Evolutionary conservation across 2,888 invertebrate genomes (phyloP), one percentile per base, ranked within the genome.

Genomic region (Gymnosoma rotundatum): DNA sequence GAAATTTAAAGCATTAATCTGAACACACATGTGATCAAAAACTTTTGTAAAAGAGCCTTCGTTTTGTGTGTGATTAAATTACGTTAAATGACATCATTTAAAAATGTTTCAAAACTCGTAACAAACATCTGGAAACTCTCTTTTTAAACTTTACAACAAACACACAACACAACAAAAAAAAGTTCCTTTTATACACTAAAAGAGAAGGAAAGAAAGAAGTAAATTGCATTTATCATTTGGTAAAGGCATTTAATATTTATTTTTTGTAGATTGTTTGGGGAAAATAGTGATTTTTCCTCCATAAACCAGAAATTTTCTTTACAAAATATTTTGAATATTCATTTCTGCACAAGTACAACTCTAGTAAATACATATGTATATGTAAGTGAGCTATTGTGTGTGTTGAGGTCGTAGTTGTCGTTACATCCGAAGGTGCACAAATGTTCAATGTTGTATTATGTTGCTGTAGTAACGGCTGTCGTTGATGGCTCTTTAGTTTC

Each of bases 401-500:
- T 25, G 48, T 45, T 69, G 63, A 74, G 67, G 79, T 63, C 69
- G 75, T 69, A 63, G 56, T 50, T 75, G 69, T 81, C 69, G 56
- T 78, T 45, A 58, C 66, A 56, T 50, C 64, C 50, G 67, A 60
- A 67, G 80, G 60, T 81, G 70, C 61, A 81, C 81, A 81, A 75
- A 69, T 78, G 81, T 76, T 78, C 36, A 67, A 63, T 69, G 21
- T 81, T 52, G 38, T 84, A 20, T 69, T 54, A 54, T 82, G 70
- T 69, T 74, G 73, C 58, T 72, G 69, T 75, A 52, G 74, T 69
- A 73, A 74, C 70, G 76, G 70, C 78, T 79, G 75, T 48, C 80
- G 73, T 72, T 73, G 82, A 78, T 87, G 86, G 67, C 82, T 81
- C 69, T 74, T 86, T 86, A 81, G 78, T 75, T 83, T 86, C 14